Conservation (phyloP, 1,140 invertebrate genomes). For the Galleria mellonella region DNA sequence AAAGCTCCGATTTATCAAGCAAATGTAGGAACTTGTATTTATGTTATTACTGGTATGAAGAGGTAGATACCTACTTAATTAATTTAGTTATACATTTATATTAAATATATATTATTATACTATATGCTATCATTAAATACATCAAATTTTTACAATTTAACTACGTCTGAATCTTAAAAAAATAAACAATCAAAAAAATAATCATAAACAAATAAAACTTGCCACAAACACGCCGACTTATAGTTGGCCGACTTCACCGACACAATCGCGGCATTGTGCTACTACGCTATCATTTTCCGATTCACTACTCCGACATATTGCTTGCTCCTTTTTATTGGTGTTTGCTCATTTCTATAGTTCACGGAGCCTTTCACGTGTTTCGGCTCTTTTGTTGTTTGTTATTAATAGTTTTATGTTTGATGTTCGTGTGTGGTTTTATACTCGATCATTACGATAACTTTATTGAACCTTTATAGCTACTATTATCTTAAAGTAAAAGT, state of each 20-base stretch:
- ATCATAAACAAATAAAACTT: too few relatives aligned
- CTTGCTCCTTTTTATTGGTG: constrained; percentile 27
- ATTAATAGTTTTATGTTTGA: constrained; percentile 6
- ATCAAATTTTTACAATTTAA: too few relatives aligned
- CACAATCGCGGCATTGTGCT: constrained; percentile 38
- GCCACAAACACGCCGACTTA: neutral
- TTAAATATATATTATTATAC: too few relatives aligned
- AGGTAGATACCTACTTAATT: too few relatives aligned
- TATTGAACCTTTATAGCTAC: neutral
- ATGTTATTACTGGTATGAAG: too few relatives aligned
- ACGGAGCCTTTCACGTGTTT: neutral
- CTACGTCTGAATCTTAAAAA: too few relatives aligned
- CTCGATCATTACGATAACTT: neutral
- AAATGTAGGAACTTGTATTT: too few relatives aligned
- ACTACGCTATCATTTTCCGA: constrained; percentile 53
- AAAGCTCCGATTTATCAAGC: neutral
- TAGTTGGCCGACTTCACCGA: constrained; percentile 25
- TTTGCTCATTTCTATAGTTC: constrained; percentile 21
- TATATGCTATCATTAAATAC: too few relatives aligned
- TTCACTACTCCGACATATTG: constrained; percentile 45
- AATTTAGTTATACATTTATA: too few relatives aligned
- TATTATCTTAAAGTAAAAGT: neutral
- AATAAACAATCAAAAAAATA: too few relatives aligned
- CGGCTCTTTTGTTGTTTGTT: neutral
- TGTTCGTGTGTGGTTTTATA: constrained; percentile 1